Evolutionary conservation across 2,888 invertebrate species (phyloP).

Genomic region (Lochmaea capreae): DNA sequence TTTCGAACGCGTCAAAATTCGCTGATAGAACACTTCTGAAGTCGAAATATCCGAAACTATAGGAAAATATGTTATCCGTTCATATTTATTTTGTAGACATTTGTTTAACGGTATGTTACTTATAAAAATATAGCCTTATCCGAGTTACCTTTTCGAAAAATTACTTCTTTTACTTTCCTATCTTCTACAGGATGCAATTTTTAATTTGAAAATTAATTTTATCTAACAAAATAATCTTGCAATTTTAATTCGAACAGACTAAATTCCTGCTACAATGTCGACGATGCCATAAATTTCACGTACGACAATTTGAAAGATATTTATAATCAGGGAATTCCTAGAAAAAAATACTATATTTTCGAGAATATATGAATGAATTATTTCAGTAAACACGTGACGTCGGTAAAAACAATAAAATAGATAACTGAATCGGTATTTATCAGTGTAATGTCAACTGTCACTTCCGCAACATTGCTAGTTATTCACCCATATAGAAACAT

Average conservation of each 20-base stretch:
- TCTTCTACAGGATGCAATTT: background rate
- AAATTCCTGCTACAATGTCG: background rate
- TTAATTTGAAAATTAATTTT: background rate
- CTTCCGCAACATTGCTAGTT: too few relatives aligned
- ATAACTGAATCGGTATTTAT: too few relatives aligned
- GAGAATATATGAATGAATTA: too few relatives aligned
- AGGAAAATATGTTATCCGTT: too few relatives aligned
- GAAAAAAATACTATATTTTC: background rate
- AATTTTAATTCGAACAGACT: background rate
- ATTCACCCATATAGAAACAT: too few relatives aligned
- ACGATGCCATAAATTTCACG: conserved; percentile 1
- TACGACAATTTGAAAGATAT: background rate
- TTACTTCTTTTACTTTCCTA: conserved; percentile 1
- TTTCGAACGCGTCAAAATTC: too few relatives aligned
- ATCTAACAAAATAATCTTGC: conserved; percentile 4
- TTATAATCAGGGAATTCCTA: conserved; percentile 2
- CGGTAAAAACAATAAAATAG: too few relatives aligned
- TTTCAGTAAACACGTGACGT: too few relatives aligned
- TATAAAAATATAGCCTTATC: background rate
- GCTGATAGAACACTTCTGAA: too few relatives aligned
- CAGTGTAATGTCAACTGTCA: too few relatives aligned
- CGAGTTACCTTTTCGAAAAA: conserved; percentile 2
- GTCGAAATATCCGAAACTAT: too few relatives aligned
- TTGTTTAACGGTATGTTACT: background rate
- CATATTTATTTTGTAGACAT: background rate